Base-by-base conservation (phyloP, 2,113 vertebrate genomes). In the Kobus ellipsiprymnus region DNA sequence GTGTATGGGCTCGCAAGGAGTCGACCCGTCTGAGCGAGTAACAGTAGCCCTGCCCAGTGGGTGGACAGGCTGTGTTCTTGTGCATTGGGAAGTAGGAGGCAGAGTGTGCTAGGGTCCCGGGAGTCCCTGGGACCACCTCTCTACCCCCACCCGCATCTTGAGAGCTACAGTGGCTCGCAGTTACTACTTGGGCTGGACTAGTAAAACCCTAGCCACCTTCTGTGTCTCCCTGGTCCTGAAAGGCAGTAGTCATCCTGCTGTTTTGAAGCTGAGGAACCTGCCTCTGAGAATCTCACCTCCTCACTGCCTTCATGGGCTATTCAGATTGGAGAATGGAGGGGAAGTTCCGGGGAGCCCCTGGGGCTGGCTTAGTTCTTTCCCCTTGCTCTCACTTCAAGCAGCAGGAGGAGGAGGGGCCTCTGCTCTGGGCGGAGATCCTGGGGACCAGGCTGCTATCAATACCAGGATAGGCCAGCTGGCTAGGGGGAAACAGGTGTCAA, bases 401-500 rank as follows among this genome's bases (percentile, higher is more conserved):
- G 78, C 15, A 9, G 15, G 13, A 14, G 78, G 81, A 36, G 92
- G 74, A 60, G 59, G 57, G 85, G 59, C 62, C 6, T 1, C 62
- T 87, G 64, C 29, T 54, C 36, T 14, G 33, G 64, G 40, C 12
- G 25, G 60, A 77, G 36, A 95, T 91, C 64, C 60, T 27, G 7
- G 52, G 59, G 67, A 80, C 67, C 16, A 10, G 29, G 40, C 54
- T 90, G 92, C 59, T 62, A 7, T 80, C 25, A 7, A 33, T 67
- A 78, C 90, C 64, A 60, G 81, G 83, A 80, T 44, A 21, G 57
- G 83, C 80, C 19, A 27, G 29, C 78, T 6, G 33, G 60, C 71
- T 62, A 87, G 88, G 96, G 96, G 98, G 96, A 98, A 98, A 85
- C 96, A 98, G 97, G 97, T 98, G 98, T 97, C 57, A 4, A 2